Evolutionary conservation across 2,113 vertebrate genomes (phyloP), one percentile per base, ranked within the genome.

Genomic region (Monopterus albus): DNA sequence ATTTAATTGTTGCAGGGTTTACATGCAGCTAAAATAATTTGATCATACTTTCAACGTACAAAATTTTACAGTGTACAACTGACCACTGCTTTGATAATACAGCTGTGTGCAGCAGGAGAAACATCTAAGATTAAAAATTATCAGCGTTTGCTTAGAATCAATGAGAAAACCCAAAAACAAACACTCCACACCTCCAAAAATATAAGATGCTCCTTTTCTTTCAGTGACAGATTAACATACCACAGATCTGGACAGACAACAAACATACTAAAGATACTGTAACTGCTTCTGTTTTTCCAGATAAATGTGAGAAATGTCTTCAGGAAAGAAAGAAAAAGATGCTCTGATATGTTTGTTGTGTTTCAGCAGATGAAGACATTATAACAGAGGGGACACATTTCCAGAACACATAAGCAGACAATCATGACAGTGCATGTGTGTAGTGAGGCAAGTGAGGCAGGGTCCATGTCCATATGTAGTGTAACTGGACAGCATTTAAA

Each of bases 21-120:
- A 75, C 71, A 80, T 65, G 60, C 15, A 57, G 57, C 65, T 89
- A 81, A 87, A 89, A 91, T 87, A 89, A 90, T 82, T 66, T 83
- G 45, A 83, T 64, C 82, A 84, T 77, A 78, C 74, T 73, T 87
- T 75, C 42, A 90, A 90, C 87, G 72, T 91, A 90, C 88, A 92
- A 82, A 81, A 89, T 85, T 21, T 90, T 91, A 88, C 84, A 87
- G 85, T 81, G 80, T 63, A 87, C 83, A 82, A 83, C 33, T 67
- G 51, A 77, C 25, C 20, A 72, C 72, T 72, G 36, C 42, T 79
- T 55, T 58, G 52, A 87, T 81, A 70, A 88, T 76, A 84, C 70
- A 26, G 35, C 73, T 73, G 71, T 79, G 17, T 73, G 68, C 71
- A 82, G 83, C 60, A 78, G 62, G 38, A 65, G 21, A 17, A 68